Evolutionary conservation across 2,113 vertebrate species (phyloP), one percentile per base, ranked within the genome.

Genomic region (Lycaon pictus): DNA sequence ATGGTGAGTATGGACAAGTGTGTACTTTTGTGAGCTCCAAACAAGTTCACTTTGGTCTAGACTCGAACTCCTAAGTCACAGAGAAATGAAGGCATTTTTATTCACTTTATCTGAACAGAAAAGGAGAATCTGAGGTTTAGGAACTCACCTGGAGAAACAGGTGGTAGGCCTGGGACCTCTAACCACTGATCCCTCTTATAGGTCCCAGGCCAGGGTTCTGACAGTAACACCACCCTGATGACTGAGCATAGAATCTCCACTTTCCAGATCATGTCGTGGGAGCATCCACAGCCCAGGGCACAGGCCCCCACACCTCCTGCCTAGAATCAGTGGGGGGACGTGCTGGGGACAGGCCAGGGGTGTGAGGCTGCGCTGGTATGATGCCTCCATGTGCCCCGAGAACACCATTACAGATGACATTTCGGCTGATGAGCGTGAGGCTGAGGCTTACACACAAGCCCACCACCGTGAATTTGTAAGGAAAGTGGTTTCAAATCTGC

Each of bases 171-270:
- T 16, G 4, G 25, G 85, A 20, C 9, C 84, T 60, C 43, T 17
- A 13, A 13, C 37, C 23, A 23, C 4, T 2, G 32, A 20, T 25
- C 8, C 32, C 29, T 10, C 35, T 60, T 13, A 1, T 5, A 5
- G 74, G 53, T n/a, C 56, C 48, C 1, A 0, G 7, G 9, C 93
- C 55, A 4, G 51, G 0, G 25, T 11, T 2, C 25, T 0, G 16
- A 86, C 32, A 1, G 1, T 3, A 3, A 8, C 0, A 15, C 17
- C 37, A 4, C 1, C 17, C 53, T n/a, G 2, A 20, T 0, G 2
- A 16, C 55, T 0, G 9, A 13, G 65, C 0, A 17, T 6, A 43
- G 60, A n/a, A 13, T 7, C 1, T n/a, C 29, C 43, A 7, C 7
- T 13, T 15, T 35, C 71, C 27, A 37, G 58, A 22, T 12, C 16